A percentile compares a stretch with the other conserved stretches of the same genome.
Evolutionary conservation across 2,113 vertebrate genomes (phyloP).

Genomic region (Platycercus adscitus): DNA sequence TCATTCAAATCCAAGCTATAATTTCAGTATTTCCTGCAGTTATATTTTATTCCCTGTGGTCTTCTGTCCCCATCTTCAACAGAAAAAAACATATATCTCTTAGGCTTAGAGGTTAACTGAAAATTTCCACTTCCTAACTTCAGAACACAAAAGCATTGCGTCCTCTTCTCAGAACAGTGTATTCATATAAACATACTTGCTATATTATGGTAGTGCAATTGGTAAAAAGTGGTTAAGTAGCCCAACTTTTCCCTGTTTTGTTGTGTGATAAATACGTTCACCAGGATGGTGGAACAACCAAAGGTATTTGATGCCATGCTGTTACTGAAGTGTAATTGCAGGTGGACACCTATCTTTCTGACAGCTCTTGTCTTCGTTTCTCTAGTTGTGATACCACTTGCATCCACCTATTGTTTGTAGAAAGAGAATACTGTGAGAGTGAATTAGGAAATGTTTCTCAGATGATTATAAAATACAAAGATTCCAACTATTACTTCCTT

Average conservation of each 20-base stretch:
- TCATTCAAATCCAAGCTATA: neutral
- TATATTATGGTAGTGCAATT: neutral
- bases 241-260: neutral
- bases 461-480: neutral
- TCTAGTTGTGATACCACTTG: neutral
- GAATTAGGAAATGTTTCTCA: neutral
- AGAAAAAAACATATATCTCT: neutral
- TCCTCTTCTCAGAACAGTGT: neutral
- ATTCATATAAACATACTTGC: neutral
- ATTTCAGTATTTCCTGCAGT: neutral
- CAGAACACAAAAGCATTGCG: neutral
- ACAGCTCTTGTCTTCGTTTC: neutral
- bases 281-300: rapidly evolving
- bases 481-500: neutral
- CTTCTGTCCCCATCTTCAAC: neutral
- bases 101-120: neutral
- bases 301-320: neutral
- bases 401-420: neutral
- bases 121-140: neutral
- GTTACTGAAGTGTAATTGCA: neutral
- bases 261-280: neutral
- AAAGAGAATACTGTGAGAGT: neutral
- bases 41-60: neutral
- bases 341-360: neutral
- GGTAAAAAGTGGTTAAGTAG: neutral